Conservation (phyloP, 2,113 vertebrate genomes). For the Dipodomys spectabilis region DNA sequence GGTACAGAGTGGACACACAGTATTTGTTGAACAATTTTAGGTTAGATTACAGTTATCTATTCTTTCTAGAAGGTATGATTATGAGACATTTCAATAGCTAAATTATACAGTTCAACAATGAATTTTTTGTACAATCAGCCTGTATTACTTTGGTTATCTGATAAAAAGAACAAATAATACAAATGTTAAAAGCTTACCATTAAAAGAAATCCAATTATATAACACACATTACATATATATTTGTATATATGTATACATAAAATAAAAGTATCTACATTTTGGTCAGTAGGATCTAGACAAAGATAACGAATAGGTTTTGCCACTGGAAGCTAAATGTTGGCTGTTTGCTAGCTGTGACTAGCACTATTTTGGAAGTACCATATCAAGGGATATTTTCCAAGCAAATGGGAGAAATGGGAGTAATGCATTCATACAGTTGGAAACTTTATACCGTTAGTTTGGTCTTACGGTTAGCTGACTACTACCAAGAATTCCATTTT, state of each 20-base stretch:
- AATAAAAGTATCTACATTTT: background rate
- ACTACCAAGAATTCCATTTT: background rate
- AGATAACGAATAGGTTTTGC: background rate
- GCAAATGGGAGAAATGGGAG: background rate
- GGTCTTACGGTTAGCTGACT: background rate
- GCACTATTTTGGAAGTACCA: background rate
- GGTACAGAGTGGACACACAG: background rate
- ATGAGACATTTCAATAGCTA: conserved; percentile 16
- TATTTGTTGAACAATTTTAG: conserved; percentile 29
- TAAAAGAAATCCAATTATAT: conserved; percentile 29
- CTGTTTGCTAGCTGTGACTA: background rate
- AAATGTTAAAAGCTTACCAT: conserved; percentile 29
- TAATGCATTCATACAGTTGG: no score
- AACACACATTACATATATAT: background rate
- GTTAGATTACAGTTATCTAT: background rate
- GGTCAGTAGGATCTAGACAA: background rate
- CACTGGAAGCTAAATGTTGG: background rate
- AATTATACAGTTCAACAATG: background rate
- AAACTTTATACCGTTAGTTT: no score
- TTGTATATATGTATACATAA: background rate
- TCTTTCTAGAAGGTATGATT: background rate
- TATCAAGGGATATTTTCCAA: background rate
- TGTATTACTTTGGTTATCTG: background rate
- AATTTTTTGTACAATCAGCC: background rate
- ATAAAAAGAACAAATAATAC: conserved; percentile 29